Base-by-base conservation (phyloP, 92 coral and sea anemone species). In the Nematostella vectensis region DNA sequence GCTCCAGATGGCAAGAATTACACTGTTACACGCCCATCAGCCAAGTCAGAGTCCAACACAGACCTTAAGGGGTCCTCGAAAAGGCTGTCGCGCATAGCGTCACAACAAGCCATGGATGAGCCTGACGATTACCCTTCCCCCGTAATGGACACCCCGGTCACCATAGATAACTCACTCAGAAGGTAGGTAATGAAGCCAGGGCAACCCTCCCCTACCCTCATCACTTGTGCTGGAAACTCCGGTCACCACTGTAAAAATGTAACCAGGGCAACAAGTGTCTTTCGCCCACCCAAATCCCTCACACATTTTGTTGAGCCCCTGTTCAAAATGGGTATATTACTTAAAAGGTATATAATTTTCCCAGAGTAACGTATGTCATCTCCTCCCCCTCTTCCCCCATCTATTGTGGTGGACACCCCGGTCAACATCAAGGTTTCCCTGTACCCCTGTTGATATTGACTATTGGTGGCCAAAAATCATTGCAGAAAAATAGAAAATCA, bases 11-110 rank as follows among this genome's bases (percentile, higher is more conserved):
- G 88, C 16, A 84, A 84, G 47, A 71, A 70, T 24, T 85, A 75
- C 74, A 75, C 80, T 13, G 94, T 85, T 17, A 80, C 88, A 8
- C 62, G 94, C 6, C 94, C 94, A 19, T 85, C 94, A 24, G 78
- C 78, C 59, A 85, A 85, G 43, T n/a, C n/a, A n/a, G 94, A 85
- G 42, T 85, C 94, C 28, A 80, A 68, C 40, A 58, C 66, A 12
- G 94, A 85, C 48, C 64, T 85, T 4, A 67, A 82, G 25, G 94
- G 94, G 22, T 85, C 94, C 4, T 85, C 94, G 30, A 85, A 85
- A 57, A 70, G 94, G 22, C 67, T 85, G 40, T 80, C 94, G 16
- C 83, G 94, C 36, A 45, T 85, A 27, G 83, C 70, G 1, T 80
- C 94, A 29, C 65, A 64, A 1, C 73, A 81, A 37, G 71, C 33